Evolutionary conservation across 2,797 vertebrate genomes (phyloP).

Genomic region (Sphenopsis melanotis): DNA sequence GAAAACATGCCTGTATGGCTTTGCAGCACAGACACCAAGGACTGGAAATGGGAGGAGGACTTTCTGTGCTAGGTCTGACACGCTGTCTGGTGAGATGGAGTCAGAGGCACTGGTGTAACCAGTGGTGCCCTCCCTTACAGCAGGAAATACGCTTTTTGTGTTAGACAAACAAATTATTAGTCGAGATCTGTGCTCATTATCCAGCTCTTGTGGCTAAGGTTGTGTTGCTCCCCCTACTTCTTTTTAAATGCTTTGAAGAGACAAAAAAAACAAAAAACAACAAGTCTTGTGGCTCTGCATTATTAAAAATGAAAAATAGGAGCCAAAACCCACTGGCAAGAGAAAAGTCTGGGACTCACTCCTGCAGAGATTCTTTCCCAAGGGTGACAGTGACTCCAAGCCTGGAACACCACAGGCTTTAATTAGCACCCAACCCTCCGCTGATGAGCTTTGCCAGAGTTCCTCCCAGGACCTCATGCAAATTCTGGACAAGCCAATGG

Average conservation of each 20-base stretch:
- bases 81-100: neutral
- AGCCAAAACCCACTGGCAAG: neutral
- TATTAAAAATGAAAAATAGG: constrained; percentile 36
- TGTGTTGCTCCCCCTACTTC: neutral
- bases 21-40: neutral
- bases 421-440: neutral
- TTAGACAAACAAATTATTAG: constrained; percentile 44
- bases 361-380: neutral
- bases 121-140: neutral
- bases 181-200: neutral
- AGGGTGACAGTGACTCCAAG: neutral
- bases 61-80: neutral
- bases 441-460: neutral
- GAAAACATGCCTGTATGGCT: neutral
- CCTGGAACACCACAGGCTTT: neutral
- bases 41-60: neutral
- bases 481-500: neutral
- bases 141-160: neutral
- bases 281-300: neutral
- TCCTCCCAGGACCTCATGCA: neutral
- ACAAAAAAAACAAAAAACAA: neutral
- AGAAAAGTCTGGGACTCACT: neutral
- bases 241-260: neutral
- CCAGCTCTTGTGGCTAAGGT: neutral
- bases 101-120: neutral